Base-by-base conservation (phyloP, 2,888 invertebrate genomes). In the Drosophila meridiana region DNA sequence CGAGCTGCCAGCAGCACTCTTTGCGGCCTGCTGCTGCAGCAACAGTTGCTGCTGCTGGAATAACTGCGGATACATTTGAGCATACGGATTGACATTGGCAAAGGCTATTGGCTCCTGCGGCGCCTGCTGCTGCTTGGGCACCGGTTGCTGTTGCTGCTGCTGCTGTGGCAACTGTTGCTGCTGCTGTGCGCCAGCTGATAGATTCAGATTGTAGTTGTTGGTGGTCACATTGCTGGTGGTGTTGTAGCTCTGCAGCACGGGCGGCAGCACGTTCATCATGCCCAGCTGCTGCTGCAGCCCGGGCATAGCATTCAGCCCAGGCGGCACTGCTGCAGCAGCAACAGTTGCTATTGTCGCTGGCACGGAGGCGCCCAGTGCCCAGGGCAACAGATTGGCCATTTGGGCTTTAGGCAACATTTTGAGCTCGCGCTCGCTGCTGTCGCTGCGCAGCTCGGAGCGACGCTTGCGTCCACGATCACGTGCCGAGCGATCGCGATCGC, bases 21-120 rank as follows among this genome's bases (percentile, higher is more conserved):
- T 78, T 6, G 72, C 62, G 11, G 63, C 52, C 56, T 84, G 76
- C 53, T 78, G 82, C 60, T 82, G 82, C 28, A 76, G 61, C 8
- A 83, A 68, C 45, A 76, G 34, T 14, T 73, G 61, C 40, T 82
- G 82, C 60, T 92, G 90, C 59, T 91, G 90, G 69, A 92, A 92
- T 13, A 92, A 73, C 57, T 86, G 91, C 0, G 92, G 92, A 79
- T 92, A 92, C 79, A 92, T 92, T 74, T 92, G 89, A 7, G 90
- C 92, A 76, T 92, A 92, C 4, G 92, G 92, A 78, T 92, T 92
- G 20, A 90, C 91, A 68, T 75, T 92, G 53, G 92, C 91, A 72
- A 92, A 92, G 40, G 92, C 87, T 42, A 92, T 83, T 1, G 91
- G 85, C 69, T 91, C 90, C 58, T 73, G 52, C 7, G 73, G 55